These are phyloP conservation scores for Rhea americana DNA, from an alignment of 2,113 vertebrate genomes.

Conservation along the genomic window DNA sequence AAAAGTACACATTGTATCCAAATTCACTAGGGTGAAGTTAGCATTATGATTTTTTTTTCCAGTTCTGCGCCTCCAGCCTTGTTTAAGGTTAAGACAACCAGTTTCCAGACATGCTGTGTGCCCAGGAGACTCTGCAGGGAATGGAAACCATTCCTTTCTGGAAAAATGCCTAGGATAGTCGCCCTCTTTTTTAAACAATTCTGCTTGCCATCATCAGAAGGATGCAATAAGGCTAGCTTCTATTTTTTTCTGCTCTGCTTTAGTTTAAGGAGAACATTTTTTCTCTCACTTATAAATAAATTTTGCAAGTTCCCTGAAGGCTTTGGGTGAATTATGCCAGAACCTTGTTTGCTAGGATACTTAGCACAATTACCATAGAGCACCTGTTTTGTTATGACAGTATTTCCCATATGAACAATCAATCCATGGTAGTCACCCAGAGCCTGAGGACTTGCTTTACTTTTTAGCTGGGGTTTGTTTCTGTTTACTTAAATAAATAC, in stretches of 20 bases:
- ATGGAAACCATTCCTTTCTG: not conserved
- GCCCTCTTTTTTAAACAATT: not conserved
- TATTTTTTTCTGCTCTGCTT: not conserved
- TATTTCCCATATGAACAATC: not conserved
- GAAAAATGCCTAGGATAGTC: not conserved
- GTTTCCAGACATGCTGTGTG: not conserved
- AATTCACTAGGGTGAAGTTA: not conserved
- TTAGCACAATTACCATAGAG: slow-evolving; percentile 13
- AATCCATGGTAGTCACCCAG: not conserved
- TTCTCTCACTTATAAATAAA: not conserved
- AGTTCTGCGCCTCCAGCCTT: not conserved
- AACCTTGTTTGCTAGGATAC: slow-evolving; percentile 33
- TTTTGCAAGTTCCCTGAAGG: not conserved
- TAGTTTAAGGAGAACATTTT: slow-evolving; percentile 7
- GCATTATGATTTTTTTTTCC: not conserved
- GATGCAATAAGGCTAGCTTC: not conserved
- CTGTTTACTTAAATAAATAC: slow-evolving; percentile 18
- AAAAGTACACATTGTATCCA: not conserved
- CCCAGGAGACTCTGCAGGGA: not conserved
- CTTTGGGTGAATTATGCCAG: slow-evolving; percentile 1
- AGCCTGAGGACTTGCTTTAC: slow-evolving; percentile 4
- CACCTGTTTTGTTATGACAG: slow-evolving; percentile 43
- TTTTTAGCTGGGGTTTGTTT: slow-evolving; percentile 4
- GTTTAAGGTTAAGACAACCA: not conserved
- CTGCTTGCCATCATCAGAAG: not conserved